Evolutionary conservation across 2,888 invertebrate species (phyloP).

Genomic region (Cabera pusaria): DNA sequence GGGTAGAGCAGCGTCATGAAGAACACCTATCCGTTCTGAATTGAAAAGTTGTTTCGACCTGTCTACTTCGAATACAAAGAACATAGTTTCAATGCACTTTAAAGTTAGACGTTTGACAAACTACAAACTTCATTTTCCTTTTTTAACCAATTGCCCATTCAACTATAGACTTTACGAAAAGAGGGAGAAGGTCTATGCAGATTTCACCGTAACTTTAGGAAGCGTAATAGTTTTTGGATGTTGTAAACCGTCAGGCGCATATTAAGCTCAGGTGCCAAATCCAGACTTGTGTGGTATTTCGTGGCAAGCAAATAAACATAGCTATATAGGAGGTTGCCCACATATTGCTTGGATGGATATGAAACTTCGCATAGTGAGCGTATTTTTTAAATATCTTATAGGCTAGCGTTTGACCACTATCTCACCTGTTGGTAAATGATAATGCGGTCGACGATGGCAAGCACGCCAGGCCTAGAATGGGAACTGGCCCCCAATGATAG

Average conservation of each 20-base stretch:
- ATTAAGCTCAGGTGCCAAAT: conserved; percentile 20
- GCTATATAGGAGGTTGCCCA: too few species aligned
- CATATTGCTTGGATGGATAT: too few species aligned
- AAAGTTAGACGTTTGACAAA: conserved; percentile 42
- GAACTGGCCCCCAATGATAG: too few species aligned
- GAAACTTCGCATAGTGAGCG: too few species aligned
- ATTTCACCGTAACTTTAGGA: too few species aligned
- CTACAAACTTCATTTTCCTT: conserved; percentile 30
- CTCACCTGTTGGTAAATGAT: too few species aligned
- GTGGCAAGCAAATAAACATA: conserved; percentile 9
- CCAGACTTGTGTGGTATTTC: conserved; percentile 18
- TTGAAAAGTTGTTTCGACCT: conserved; percentile 36
- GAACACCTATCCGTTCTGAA: conserved; percentile 21
- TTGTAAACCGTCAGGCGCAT: conserved; percentile 15
- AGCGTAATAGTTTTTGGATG: conserved; percentile 1
- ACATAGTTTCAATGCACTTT: conserved; percentile 44
- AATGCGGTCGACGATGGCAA: too few species aligned
- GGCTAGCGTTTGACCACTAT: too few species aligned
- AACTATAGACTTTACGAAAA: conserved; percentile 2
- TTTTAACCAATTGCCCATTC: not conserved
- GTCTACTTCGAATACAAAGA: conserved; percentile 41
- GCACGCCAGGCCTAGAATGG: too few species aligned
- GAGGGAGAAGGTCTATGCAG: too few species aligned
- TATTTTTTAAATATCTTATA: too few species aligned
- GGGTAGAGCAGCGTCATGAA: conserved; percentile 18